Base-by-base conservation (phyloP, 2,113 vertebrate species). In the Hymenochirus boettgeri region DNA sequence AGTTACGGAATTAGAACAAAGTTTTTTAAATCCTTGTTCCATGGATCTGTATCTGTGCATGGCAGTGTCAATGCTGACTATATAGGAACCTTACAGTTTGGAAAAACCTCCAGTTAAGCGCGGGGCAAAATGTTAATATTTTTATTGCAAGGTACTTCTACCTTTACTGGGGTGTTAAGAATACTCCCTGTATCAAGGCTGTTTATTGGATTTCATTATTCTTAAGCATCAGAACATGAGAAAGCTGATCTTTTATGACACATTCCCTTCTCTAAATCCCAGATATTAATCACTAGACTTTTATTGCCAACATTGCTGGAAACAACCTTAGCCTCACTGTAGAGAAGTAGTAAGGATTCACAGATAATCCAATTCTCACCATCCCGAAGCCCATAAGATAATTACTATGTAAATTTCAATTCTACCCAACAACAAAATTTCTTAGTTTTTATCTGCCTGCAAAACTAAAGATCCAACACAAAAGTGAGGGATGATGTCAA, bases 171-270 rank as follows among this genome's bases (percentile, higher is more conserved):
- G 17, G 5, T 31, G 39, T 18, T 6, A 5, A n/a, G 13, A 22
- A 45, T 53, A 12, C 12, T 35, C 11, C 25, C 46, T 25, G n/a
- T n/a, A n/a, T n/a, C n/a, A n/a, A n/a, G n/a, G n/a, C n/a, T n/a
- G n/a, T n/a, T n/a, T n/a, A n/a, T n/a, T n/a, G n/a, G n/a, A n/a
- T n/a, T n/a, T n/a, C n/a, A n/a, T n/a, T n/a, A n/a, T n/a, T 58
- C 29, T 35, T 35, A 35, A 9, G 15, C 33, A 35, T 42, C 29
- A 69, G 18, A 42, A 24, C 50, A 51, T 69, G 47, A 69, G 56
- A 57, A 65, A 57, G 47, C 64, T 42, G 46, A 67, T 59, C 29
- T 18, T 15, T 59, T 26, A 7, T 51, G 42, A 51, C 21, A 21
- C 46, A 8, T n/a, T 9, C 11, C 10, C 37, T 48, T 24, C 12